Evolutionary conservation across 1,140 invertebrate genomes (phyloP).

Genomic region (Macrobrachium nipponense): DNA sequence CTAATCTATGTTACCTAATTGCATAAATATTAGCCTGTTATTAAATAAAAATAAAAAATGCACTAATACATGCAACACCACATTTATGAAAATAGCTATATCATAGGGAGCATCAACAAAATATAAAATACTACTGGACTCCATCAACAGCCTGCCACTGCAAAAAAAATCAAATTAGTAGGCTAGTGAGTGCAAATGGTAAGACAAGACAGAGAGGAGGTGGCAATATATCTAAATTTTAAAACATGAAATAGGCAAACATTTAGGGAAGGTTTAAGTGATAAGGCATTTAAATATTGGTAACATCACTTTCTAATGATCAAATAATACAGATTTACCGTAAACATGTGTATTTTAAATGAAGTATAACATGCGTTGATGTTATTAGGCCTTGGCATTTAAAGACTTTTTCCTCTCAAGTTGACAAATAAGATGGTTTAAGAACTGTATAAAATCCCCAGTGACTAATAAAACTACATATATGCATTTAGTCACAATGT

Average conservation of each 20-base stretch:
- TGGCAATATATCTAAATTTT: slow-evolving; percentile 55
- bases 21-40: slow-evolving; percentile 47
- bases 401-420: no score
- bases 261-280: slow-evolving; percentile 57
- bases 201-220: slow-evolving; percentile 60
- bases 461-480: slow-evolving; percentile 43
- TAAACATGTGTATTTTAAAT: no score
- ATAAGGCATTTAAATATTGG: slow-evolving; percentile 54
- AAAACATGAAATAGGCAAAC: slow-evolving; percentile 56
- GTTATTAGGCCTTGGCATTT: no score
- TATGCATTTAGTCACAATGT: slow-evolving; percentile 32
- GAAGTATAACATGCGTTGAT: no score
- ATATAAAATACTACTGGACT: slow-evolving; percentile 49
- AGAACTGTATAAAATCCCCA: background rate
- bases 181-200: slow-evolving; percentile 60
- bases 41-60: slow-evolving; percentile 41
- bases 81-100: slow-evolving; percentile 46
- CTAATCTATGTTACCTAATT: slow-evolving; percentile 45
- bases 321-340: slow-evolving; percentile 26
- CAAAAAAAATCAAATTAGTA: slow-evolving; percentile 53
- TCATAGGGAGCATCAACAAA: slow-evolving; percentile 30
- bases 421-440: slow-evolving; percentile 1
- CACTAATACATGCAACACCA: slow-evolving; percentile 57
- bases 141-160: slow-evolving; percentile 32
- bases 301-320: slow-evolving; percentile 38